Base-by-base conservation (phyloP, 1,140 invertebrate species). In the Venustaconcha ellipsiformis region DNA sequence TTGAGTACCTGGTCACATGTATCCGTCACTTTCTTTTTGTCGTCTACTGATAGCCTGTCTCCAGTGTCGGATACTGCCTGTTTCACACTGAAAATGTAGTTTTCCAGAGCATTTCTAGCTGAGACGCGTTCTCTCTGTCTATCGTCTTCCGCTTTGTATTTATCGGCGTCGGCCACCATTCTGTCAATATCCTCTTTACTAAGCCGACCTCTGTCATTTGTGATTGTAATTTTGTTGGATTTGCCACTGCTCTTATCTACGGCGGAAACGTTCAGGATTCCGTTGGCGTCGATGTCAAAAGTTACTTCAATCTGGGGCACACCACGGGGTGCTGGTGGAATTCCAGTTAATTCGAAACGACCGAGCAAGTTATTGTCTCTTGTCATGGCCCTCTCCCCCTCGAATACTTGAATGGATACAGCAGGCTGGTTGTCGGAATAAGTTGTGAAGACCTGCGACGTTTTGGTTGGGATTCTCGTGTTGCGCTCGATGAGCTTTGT, bases 1-100 rank as follows among this genome's bases (percentile, higher is more conserved):
- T 94, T 94, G 86, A 99, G 95, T 72, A 95, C 94, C 80, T 98
- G 96, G 82, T 96, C 95, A 90, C 96, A 96, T 88, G 96, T 97
- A 82, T 96, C 95, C 79, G 95, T 83, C 76, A 98, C 94, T 37
- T 92, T 93, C 76, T 94, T 94, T 87, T 95, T 95, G 86, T 99
- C 97, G 14, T 93, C 90, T 70, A 95, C 95, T 12, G 93, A 92
- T 81, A 99, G 84, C 81, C 92, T 93, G 70, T 88, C 88, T 57
- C 91, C 89, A 11, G 90, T 87, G 11, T 87, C 87, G 14, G 83
- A 81, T 6, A 82, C 78, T 5, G 86, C 74, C 63, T 81, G 76
- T 60, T 76, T 79, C 17, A 82, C 72, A 55, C 67, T 79, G 71
- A 83, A 87, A 90, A 95, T 96, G 90, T 99, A 99, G 56, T 95